phyloP scores from a whole-genome alignment of 2,888 invertebrate genomes.

The Cryptus viduatorius region DNA sequence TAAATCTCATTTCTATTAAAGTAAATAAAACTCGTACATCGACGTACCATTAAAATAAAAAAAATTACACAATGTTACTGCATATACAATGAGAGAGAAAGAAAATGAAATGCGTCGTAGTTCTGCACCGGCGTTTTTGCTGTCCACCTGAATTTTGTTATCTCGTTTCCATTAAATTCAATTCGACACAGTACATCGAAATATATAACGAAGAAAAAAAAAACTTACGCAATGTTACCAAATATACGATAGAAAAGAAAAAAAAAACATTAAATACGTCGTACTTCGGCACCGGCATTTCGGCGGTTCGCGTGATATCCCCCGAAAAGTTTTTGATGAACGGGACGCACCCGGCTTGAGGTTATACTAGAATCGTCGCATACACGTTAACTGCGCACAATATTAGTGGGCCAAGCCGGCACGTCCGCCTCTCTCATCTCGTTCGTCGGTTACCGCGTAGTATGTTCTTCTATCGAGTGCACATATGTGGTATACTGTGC shows the following conservation, averaged over 20 bases:
- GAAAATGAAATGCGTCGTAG: no score
- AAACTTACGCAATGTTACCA: not conserved
- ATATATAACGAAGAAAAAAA: not conserved
- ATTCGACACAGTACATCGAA: not conserved
- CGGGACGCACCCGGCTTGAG: not conserved
- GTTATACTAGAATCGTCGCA: conserved; percentile 42
- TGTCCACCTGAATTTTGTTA: no score
- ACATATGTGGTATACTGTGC: not conserved
- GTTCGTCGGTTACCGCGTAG: conserved; percentile 38
- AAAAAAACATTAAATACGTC: conserved; percentile 1
- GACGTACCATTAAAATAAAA: no score
- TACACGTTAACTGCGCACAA: conserved; percentile 56
- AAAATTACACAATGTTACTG: no score
- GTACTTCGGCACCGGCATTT: conserved; percentile 6
- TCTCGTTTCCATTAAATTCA: no score
- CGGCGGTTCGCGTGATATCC: not conserved
- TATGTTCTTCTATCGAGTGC: conserved; percentile 5
- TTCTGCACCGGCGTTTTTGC: no score
- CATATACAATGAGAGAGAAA: no score
- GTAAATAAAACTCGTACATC: no score
- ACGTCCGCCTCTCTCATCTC: conserved; percentile 31
- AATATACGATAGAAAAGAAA: not conserved
- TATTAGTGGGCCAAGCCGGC: conserved; percentile 34
- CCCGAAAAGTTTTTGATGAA: conserved; percentile 30
- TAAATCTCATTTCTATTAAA: no score